Percentiles rank a stretch among this genome's conserved stretches.
Evolutionary conservation across 2,888 invertebrate species (phyloP).

Genomic region (Dorcus parallelipipedus): DNA sequence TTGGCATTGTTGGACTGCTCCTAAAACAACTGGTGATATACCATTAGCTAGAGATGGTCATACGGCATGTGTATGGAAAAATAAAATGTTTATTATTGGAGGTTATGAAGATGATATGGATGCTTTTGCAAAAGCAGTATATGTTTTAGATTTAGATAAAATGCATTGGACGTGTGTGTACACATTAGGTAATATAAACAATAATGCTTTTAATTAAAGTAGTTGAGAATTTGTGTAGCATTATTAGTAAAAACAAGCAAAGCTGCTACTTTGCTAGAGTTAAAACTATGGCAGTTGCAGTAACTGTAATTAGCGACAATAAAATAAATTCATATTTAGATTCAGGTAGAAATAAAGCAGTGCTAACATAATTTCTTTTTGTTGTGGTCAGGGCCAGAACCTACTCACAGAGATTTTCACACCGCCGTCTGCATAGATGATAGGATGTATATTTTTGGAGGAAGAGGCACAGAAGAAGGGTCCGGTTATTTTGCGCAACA

Average conservation of each 20-base stretch:
- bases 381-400: conserved; percentile 34
- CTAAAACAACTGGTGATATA: conserved; percentile 62
- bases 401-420: conserved; percentile 79
- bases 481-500: conserved; percentile 59
- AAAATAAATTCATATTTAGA: not conserved
- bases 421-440: conserved; percentile 74
- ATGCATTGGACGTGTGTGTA: conserved; percentile 68
- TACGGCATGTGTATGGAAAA: conserved; percentile 75
- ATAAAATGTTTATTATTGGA: conserved; percentile 86
- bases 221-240: not conserved
- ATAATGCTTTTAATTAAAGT: not conserved
- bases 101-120: conserved; percentile 85
- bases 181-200: conserved; percentile 54
- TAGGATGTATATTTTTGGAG: conserved; percentile 88
- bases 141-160: conserved; percentile 68
- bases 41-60: conserved; percentile 90
- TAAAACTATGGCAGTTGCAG: not conserved
- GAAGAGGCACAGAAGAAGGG: conserved; percentile 66
- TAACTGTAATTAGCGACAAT: not conserved
- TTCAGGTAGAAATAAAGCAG: not conserved
- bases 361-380: no score
- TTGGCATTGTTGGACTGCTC: conserved; percentile 65
- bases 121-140: conserved; percentile 76
- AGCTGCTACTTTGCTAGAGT: not conserved
- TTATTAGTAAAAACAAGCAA: not conserved